Conservation (phyloP, 2,888 invertebrate genomes). For the Zhuqinia jingwanae region DNA sequence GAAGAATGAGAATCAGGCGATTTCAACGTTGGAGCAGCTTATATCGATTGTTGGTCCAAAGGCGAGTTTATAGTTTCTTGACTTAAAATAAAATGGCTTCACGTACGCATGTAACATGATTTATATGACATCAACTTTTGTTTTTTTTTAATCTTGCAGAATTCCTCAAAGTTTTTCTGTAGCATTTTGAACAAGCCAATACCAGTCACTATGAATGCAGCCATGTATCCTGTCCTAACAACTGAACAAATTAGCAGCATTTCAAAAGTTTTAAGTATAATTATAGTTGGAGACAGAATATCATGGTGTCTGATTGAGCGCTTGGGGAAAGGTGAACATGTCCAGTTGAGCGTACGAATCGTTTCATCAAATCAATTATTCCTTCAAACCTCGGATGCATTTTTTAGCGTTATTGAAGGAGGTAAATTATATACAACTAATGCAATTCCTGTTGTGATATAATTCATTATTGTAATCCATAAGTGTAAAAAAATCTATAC, state of each 20-base stretch:
- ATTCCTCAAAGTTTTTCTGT: slow-evolving; percentile 47
- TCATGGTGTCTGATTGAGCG: slow-evolving; percentile 67
- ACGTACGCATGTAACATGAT: no score
- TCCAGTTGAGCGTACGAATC: slow-evolving; percentile 29
- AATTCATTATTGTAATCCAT: no score
- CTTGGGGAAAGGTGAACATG: neutral
- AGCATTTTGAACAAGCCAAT: slow-evolving; percentile 55
- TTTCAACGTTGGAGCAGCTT: slow-evolving; percentile 40
- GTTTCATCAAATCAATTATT: slow-evolving; percentile 38
- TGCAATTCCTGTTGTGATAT: no score
- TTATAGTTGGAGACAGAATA: slow-evolving; percentile 60
- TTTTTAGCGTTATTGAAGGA: slow-evolving; percentile 61
- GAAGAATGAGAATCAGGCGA: slow-evolving; percentile 18
- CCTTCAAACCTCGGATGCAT: slow-evolving; percentile 63
- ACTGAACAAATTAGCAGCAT: slow-evolving; percentile 28
- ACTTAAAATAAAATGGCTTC: neutral
- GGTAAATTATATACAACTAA: no score
- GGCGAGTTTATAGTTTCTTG: slow-evolving; percentile 19
- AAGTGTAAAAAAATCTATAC: no score
- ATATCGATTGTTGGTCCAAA: slow-evolving; percentile 36
- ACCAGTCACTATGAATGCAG: slow-evolving; percentile 42
- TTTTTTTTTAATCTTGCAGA: slow-evolving; percentile 41
- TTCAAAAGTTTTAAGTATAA: slow-evolving; percentile 68
- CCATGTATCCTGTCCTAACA: slow-evolving; percentile 56
- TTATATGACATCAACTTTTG: slow-evolving; percentile 16